These are phyloP conservation scores for Cochlearius cochlearius DNA, from an alignment of 2,113 vertebrate genomes.

Conservation along the genomic window DNA sequence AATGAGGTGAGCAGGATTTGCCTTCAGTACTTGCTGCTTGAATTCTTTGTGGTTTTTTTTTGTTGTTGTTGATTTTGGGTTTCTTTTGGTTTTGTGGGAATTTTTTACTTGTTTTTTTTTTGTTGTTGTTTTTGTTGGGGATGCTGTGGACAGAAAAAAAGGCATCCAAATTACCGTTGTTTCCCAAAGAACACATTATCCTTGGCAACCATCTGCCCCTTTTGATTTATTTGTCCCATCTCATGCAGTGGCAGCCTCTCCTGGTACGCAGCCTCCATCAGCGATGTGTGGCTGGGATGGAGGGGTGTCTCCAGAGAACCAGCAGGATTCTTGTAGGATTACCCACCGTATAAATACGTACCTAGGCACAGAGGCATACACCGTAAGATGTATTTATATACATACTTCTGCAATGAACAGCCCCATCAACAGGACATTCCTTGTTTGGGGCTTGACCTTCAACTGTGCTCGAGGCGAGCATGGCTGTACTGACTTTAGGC, in stretches of 20 bases:
- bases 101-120: background rate
- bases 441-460: background rate
- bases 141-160: background rate
- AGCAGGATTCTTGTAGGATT: background rate
- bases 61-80: background rate
- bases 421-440: background rate
- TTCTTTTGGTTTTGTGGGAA: background rate
- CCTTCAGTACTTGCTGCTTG: background rate
- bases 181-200: background rate
- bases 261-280: background rate
- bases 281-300: background rate
- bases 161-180: background rate
- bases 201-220: background rate
- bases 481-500: background rate
- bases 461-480: background rate
- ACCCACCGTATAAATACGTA: background rate
- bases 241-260: background rate
- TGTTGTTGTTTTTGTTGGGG: background rate
- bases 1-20: background rate
- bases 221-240: background rate
- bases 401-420: background rate
- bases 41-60: background rate
- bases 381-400: background rate
- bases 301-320: background rate
- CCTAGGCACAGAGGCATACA: background rate